These are phyloP conservation scores for Babyrousa celebensis DNA, from an alignment of 2,797 vertebrate genomes.

Conservation along the genomic window DNA sequence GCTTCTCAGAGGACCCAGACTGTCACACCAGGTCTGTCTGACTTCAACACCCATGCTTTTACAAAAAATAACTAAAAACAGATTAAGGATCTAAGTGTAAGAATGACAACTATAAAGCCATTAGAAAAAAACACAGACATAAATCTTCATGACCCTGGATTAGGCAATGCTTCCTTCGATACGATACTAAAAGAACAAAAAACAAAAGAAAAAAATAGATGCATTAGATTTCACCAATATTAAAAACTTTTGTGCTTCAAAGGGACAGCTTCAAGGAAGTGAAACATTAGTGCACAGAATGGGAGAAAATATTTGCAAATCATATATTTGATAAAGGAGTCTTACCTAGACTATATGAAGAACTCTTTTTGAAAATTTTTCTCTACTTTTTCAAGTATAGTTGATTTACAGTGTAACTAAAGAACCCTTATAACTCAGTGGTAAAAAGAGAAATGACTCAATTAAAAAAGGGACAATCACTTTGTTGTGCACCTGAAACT, in stretches of 20 bases:
- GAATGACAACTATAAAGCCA: background rate
- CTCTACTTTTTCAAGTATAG: too few species aligned
- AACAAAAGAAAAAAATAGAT: background rate
- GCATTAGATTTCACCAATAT: background rate
- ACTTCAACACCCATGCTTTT: conserved; percentile 15
- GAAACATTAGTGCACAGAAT: background rate
- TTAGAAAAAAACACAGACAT: background rate
- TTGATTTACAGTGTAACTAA: too few species aligned
- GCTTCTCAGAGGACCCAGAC: background rate
- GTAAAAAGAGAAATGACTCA: conserved; percentile 33
- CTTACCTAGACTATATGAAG: conserved; percentile 1
- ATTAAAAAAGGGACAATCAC: background rate
- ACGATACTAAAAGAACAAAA: background rate
- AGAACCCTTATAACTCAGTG: background rate
- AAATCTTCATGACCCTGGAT: background rate
- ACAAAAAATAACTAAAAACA: conserved; percentile 24
- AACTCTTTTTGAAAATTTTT: background rate
- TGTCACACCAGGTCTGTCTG: background rate
- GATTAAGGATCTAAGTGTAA: conserved; percentile 21
- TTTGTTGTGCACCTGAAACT: too few species aligned
- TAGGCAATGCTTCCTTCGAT: background rate
- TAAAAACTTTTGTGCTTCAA: conserved; percentile 33
- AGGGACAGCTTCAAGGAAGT: conserved; percentile 12
- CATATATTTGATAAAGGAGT: background rate
- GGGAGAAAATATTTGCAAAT: conserved; percentile 36